Base-by-base conservation (phyloP, 2,797 vertebrate species). In the Tenualosa thibaudeaui region DNA sequence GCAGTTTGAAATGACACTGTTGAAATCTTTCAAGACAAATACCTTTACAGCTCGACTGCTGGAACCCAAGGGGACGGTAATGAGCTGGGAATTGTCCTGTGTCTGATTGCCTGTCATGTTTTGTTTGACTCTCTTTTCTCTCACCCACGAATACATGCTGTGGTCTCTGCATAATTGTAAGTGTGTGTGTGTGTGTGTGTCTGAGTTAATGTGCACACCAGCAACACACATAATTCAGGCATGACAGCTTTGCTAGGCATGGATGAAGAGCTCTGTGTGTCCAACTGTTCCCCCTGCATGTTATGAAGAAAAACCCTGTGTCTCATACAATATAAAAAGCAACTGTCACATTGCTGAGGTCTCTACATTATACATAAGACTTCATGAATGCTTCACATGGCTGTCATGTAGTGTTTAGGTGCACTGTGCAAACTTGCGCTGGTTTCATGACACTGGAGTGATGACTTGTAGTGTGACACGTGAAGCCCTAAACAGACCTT, bases 281-380 rank as follows among this genome's bases (percentile, higher is more conserved):
- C 71, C 71, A 78, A 78, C 40, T 46, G 71, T 37, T 46, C 40
- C 37, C 15, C 15, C 19, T 22, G 71, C 71, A 78, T 46, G 71
- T 15, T 22, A 78, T 22, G 71, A 56, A 13, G 22, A 43, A 22
- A 19, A 46, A 46, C 19, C 71, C 17, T 78, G 71, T 78, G 22
- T 22, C 71, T 78, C 71, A 78, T 78, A 22, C 71, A 78, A 78
- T 78, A 78, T 78, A 78, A 43, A 78, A 78, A 78, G 71, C 71
- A 78, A 46, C 37, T 46, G 71, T 78, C 71, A 78, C 40, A 43
- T 46, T 78, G 19, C 71, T 9, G 71, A 43, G 71, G 71, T 78
- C 17, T 22, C 71, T 78, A 19, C 71, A 78, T 78, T 78, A 78
- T 78, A 46, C 37, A 78, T 78, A 7, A 43, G 7, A 10, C 71